Evolutionary conservation across 2,797 vertebrate genomes (phyloP), one percentile per base, ranked within the genome.

Genomic region (Gobionotothen gibberifrons): DNA sequence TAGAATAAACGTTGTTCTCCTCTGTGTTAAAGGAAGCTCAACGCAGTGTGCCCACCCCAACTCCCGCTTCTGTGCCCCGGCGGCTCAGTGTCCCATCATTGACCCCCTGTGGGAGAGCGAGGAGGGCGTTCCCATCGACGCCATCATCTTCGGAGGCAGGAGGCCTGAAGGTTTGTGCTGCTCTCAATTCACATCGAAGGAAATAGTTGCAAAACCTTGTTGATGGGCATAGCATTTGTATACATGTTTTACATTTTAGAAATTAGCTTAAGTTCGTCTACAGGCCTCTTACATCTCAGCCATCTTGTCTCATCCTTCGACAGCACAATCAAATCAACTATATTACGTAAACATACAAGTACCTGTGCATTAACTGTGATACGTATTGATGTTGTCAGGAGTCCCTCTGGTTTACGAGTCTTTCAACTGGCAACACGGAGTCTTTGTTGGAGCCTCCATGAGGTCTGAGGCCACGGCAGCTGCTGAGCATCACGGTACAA

Each of bases 381-480:
- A 2, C 13, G 26, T 57, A 46, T 22, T 76, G 39, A 11, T 66
- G 40, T 84, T 85, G 40, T 19, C 84, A 98, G 97, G 97, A 36
- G 96, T 98, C 10, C 97, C 97, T 11, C 76, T 98, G 89, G 97
- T 98, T 9, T 98, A 96, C 0, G 97, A 98, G 83, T 94, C 96
- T 11, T 97, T 97, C 87, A 96, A 66, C 89, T 98, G 97, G 97
- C 93, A 94, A 54, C 97, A 98, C 0, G 97, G 97, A 0, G 97
- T 98, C 43, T 97, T 98, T 78, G 94, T 98, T 17, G 97, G 97
- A 51, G 96, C 96, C 0, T 88, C 97, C 56, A 98, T 98, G 97
- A 95, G 97, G 74, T 98, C 97, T 0, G 97, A 98, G 73, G 94
- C 97, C 63, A 98, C 97, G 0, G 97, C 97, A n/a, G 97, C 97